These are phyloP conservation scores for Cheilosia vernalis DNA, from an alignment of 2,888 invertebrate genomes.

Conservation along the genomic window DNA sequence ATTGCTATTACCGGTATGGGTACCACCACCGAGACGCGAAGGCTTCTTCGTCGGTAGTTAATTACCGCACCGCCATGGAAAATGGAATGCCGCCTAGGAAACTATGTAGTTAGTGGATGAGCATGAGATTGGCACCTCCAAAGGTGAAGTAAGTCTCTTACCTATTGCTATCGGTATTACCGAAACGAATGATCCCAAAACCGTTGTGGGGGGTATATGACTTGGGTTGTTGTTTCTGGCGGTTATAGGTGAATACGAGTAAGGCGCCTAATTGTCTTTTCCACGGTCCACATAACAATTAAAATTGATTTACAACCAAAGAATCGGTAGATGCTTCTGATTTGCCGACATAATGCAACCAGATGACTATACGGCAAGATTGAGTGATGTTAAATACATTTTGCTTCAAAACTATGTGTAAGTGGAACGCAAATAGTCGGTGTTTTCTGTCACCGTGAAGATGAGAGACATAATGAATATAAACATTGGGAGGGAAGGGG, in stretches of 20 bases:
- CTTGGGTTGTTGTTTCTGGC: slow-evolving; percentile 14
- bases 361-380: neutral
- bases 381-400: no score
- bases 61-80: slow-evolving; percentile 30
- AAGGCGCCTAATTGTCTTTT: slow-evolving; percentile 43
- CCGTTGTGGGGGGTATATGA: slow-evolving; percentile 15
- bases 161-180: neutral
- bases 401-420: no score
- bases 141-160: neutral
- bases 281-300: slow-evolving; percentile 42
- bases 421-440: no score
- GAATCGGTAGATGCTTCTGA: slow-evolving; percentile 15
- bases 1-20: neutral
- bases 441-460: no score
- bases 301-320: slow-evolving; percentile 30
- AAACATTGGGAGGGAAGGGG: no score
- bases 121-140: slow-evolving; percentile 20
- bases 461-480: no score
- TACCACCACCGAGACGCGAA: neutral
- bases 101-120: slow-evolving; percentile 12
- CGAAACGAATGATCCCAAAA: slow-evolving; percentile 6
- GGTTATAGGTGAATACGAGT: neutral
- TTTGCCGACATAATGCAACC: slow-evolving; percentile 2
- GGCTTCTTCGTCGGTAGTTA: slow-evolving; percentile 20
- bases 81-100: slow-evolving; percentile 14